phyloP scores from a whole-genome alignment of 2,113 vertebrate species.

The Arvicanthis niloticus region DNA sequence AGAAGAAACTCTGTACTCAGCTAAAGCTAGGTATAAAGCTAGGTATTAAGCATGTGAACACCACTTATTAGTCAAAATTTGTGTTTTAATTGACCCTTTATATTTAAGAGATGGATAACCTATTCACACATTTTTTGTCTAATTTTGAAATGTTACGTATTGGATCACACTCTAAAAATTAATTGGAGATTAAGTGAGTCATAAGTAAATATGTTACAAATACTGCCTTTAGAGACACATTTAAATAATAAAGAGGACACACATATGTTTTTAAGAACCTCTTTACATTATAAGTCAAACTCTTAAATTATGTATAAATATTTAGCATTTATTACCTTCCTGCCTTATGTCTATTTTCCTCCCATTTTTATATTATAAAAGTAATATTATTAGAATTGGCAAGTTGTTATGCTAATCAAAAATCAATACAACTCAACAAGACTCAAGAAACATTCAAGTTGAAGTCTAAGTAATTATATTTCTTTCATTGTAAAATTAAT shows the following conservation, averaged over 20 bases:
- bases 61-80: background rate
- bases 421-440: background rate
- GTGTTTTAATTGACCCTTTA: accelerated
- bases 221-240: background rate
- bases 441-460: background rate
- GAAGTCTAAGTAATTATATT: background rate
- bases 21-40: too few relatives aligned
- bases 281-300: background rate
- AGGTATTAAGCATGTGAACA: background rate
- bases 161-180: slow-evolving; percentile 12
- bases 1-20: background rate
- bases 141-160: background rate
- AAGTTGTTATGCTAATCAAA: background rate
- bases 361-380: background rate
- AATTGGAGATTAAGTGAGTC: slow-evolving; percentile 2
- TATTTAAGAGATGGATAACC: background rate
- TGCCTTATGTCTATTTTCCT: background rate
- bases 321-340: background rate
- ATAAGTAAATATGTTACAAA: background rate
- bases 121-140: background rate
- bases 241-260: background rate
- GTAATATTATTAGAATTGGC: background rate
- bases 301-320: background rate
- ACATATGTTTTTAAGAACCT: background rate
- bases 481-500: background rate